phyloP scores from a whole-genome alignment of 2,888 invertebrate species.

The Leptogaster cylindrica region DNA sequence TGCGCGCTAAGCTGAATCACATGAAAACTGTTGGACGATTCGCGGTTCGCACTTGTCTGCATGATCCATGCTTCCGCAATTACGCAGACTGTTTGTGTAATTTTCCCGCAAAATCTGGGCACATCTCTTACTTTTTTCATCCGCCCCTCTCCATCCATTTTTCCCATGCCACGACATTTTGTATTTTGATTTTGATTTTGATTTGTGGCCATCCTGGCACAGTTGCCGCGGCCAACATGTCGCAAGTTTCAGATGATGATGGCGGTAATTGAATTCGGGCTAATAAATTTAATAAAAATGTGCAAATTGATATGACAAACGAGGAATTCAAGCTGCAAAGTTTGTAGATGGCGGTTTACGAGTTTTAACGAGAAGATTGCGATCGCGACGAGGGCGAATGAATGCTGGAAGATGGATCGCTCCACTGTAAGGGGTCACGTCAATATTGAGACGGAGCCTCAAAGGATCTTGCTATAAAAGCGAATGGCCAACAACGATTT shows the following conservation, averaged over 20 bases:
- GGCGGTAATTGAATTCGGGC: conserved; percentile 20
- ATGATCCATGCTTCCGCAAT: not conserved
- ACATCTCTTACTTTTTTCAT: not conserved
- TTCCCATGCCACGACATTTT: conserved; percentile 35
- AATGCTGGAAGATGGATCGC: conserved; percentile 3
- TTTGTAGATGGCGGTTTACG: not conserved
- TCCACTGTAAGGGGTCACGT: conserved; percentile 15
- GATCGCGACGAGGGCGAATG: conserved; percentile 18
- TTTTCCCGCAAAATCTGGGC: conserved; percentile 18
- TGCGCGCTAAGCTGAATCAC: not conserved
- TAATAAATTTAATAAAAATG: conserved; percentile 37
- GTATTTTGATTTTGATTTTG: conserved; percentile 33
- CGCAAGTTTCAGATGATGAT: conserved; percentile 1
- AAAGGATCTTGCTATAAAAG: not conserved
- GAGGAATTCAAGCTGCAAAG: not conserved
- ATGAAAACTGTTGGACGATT: conserved; percentile 3
- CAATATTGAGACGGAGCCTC: not conserved
- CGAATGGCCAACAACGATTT: conserved; percentile 14
- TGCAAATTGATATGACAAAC: conserved; percentile 31
- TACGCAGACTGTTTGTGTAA: conserved; percentile 3
- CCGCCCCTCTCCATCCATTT: not conserved
- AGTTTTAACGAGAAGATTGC: conserved; percentile 7
- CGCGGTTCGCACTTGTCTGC: not conserved
- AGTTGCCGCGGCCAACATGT: not conserved
- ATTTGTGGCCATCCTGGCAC: not conserved